Percentiles rank a stretch among this genome's conserved stretches.
phyloP scores from a whole-genome alignment of 2,888 invertebrate genomes.

The Nomada ferruginata region DNA sequence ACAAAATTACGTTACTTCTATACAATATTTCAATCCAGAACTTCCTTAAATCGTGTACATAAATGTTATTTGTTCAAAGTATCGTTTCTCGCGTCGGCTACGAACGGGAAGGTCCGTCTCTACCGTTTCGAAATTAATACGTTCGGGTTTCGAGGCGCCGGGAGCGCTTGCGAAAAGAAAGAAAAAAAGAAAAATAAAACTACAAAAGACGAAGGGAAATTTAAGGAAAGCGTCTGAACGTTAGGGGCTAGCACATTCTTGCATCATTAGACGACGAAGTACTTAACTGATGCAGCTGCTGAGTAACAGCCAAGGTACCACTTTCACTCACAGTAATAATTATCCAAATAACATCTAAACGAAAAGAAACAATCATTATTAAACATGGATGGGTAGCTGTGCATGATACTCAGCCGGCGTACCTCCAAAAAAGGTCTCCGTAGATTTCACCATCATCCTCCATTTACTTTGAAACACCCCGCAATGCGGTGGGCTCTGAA shows the following conservation, averaged over 20 bases:
- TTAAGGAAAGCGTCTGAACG: constrained; percentile 46
- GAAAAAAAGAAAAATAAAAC: not conserved
- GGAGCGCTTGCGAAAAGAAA: not conserved
- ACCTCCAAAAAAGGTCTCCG: constrained; percentile 97
- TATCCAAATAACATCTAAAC: constrained; percentile 91
- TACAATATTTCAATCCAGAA: constrained; percentile 54
- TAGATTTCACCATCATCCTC: constrained; percentile 92
- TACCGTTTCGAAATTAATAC: constrained; percentile 15
- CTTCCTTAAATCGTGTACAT: constrained; percentile 41
- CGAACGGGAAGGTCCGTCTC: constrained; percentile 28
- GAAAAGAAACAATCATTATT: constrained; percentile 41
- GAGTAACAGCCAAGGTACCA: constrained; percentile 92
- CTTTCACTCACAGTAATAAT: constrained; percentile 92
- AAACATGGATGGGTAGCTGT: too few relatives aligned
- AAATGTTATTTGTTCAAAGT: constrained; percentile 33
- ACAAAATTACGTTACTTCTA: constrained; percentile 56
- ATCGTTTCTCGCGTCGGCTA: constrained; percentile 19
- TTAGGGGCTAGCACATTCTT: constrained; percentile 82
- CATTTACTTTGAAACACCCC: constrained; percentile 95
- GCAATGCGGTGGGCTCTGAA: constrained; percentile 90
- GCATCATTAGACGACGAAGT: constrained; percentile 82
- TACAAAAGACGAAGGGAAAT: not conserved
- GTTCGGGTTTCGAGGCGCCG: not conserved
- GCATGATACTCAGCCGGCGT: constrained; percentile 49
- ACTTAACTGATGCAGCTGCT: constrained; percentile 89